Evolutionary conservation across 1,140 invertebrate genomes (phyloP).

Genomic region (Brachionus calyciflorus): DNA sequence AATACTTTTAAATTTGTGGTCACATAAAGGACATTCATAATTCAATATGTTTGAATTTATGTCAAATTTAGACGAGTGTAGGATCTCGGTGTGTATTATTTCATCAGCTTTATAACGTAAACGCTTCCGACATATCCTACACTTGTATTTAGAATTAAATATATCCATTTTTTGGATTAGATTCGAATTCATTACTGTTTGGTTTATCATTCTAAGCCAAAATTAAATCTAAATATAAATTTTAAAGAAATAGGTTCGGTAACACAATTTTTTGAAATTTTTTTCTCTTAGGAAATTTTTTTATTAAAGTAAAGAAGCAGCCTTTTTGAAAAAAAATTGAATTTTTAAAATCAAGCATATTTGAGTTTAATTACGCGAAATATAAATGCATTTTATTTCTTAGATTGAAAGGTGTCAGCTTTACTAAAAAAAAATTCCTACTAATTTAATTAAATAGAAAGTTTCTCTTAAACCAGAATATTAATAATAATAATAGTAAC

Average conservation of each 20-base stretch:
- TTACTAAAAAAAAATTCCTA: background rate
- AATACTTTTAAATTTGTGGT: background rate
- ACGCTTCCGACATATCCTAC: conserved; percentile 13
- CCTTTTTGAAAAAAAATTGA: too few species aligned
- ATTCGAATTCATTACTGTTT: background rate
- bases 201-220: background rate
- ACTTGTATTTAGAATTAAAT: conserved; percentile 43
- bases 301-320: too few species aligned
- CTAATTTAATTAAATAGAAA: too few species aligned
- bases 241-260: too few species aligned
- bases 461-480: too few species aligned
- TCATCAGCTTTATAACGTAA: conserved; percentile 30
- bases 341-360: too few species aligned
- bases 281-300: too few species aligned
- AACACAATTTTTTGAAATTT: too few species aligned
- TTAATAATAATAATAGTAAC: too few species aligned
- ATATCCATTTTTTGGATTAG: conserved; percentile 10
- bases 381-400: background rate
- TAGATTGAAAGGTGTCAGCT: background rate
- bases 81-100: conserved; percentile 16
- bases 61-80: too few species aligned
- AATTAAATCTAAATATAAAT: background rate
- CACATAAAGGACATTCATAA: background rate
- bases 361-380: background rate
- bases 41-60: background rate